Base-by-base conservation (phyloP, 2,113 vertebrate genomes). In the Solea solea region DNA sequence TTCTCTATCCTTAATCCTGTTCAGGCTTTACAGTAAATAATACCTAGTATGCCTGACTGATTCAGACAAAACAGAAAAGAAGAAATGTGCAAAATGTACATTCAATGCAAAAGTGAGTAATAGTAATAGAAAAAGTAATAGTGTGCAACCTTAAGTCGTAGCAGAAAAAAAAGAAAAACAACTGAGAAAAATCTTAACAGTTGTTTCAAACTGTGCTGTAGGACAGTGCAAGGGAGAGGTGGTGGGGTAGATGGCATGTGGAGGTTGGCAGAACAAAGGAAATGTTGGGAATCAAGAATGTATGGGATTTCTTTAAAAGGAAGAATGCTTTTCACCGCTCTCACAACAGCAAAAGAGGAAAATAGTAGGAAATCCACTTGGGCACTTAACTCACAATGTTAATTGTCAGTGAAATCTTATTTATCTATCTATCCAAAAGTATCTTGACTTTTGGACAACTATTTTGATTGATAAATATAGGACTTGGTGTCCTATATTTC, bases 231-330 rank as follows among this genome's bases (percentile, higher is more conserved):
- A 71, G 16, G 45, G 48, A 57, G 59, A 61, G 51, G 59, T 16
- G 74, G 13, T 11, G 64, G 9, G 21, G 25, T 13, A 27, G 50
- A 53, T 49, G 45, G 45, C 65, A 81, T 70, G 72, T 49, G 28
- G 69, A 73, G 56, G 28, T 45, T 40, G 64, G 58, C 42, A 77
- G 15, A 78, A 75, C 39, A 84, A 71, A 69, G 49, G 53, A 54
- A 70, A 71, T n/a, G 72, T 14, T 74, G 25, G 21, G 74, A 57
- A 78, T 61, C 45, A 75, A 12, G 8, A 25, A 76, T 53, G 82
- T 70, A 75, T 74, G 62, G 16, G 39, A 84, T 80, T 85, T 82
- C 64, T 48, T 63, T 78, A 74, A 74, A 80, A 70, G 60, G n/a
- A 28, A 62, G 11, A 34, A 50, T 44, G 34, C 55, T 71, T 64